Evolutionary conservation across 2,113 vertebrate genomes (phyloP), one percentile per base, ranked within the genome.

Genomic region (Prochilodus magdalenae): DNA sequence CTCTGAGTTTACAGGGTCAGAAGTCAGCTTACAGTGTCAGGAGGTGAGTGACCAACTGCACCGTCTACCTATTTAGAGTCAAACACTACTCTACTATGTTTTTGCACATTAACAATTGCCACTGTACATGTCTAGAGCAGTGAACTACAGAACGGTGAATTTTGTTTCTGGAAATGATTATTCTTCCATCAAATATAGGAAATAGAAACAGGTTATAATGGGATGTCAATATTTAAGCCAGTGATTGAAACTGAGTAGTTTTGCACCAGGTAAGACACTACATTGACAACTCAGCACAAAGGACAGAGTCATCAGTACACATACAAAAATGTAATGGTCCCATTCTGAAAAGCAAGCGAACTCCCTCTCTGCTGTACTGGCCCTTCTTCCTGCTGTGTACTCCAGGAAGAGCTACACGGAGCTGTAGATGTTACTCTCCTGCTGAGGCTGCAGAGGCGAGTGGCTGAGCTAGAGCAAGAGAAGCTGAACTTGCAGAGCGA

Each of bases 391-490:
- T 73, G 24, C 55, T 88, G 69, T 85, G 84, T 72, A 24, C 80
- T 30, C 30, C 89, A 98, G 97, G 95, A 96, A 36, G 95, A 96
- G 81, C 91, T 88, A 57, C 94, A 94, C 83, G 89, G 93, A 8
- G 89, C 92, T 1, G 78, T 95, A 89, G 96, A 98, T 75, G 95
- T 99, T 94, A 95, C 97, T 51, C 90, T 99, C 79, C 96, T 99
- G 89, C 90, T 99, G 89, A 98, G 97, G 91, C 95, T 99, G 30
- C 98, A 98, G 92, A 98, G 95, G 88, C 93, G 95, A 73, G 94
- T 99, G 81, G 94, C 94, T 4, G 97, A 98, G 65, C 91, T 99
- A 88, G 98, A 99, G 90, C 94, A 95, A 81, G 96, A 98, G 63
- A 99, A 98, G 82, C 96, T 95, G 27, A 89, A 92, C 33, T 90